Evolutionary conservation across 2,113 vertebrate species (phyloP), one percentile per base, ranked within the genome.

Genomic region (Eira barbara): DNA sequence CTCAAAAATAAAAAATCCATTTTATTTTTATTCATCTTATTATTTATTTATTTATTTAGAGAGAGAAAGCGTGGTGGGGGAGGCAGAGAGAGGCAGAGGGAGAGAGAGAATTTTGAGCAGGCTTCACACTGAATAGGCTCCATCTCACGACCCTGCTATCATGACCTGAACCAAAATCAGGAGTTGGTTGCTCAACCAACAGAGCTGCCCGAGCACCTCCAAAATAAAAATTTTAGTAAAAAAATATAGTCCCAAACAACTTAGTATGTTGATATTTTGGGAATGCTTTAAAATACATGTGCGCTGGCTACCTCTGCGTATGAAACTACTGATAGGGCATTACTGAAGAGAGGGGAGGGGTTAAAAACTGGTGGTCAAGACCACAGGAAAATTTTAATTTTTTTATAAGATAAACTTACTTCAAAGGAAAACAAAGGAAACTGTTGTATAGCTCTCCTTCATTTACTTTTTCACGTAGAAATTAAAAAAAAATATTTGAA

Each of bases 381-480:
- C 5, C 25, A 39, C 0, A 81, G 25, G 20, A 81, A 81, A 21
- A 3, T 39, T 67, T 52, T 80, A 21, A 34, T 36, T 74, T 74
- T 76, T n/a, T 74, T 74, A 52, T 15, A 82, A 95, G 57, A 10
- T 78, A 87, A 79, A 61, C 4, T 52, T n/a, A 59, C 69, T 91
- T 14, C 17, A 36, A 93, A 80, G 49, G 21, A 94, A 91, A 89
- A 29, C 0, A 88, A 52, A 92, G 65, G 0, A 25, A 78, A 49
- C 7, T 59, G 20, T 29, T 63, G 23, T 11, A 52, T 4, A 80
- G 34, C 12, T 65, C 21, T 79, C 7, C 47, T 87, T 88, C 47
- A 85, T n/a, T 89, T 59, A 47, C 11, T 69, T 79, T 97, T 95
- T 81, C 45, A 78, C 31, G 13, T 52, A 90, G 92, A 91, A 73